These are phyloP conservation scores for Telmatherina bonti DNA, from an alignment of 2,797 vertebrate species.

Conservation along the genomic window DNA sequence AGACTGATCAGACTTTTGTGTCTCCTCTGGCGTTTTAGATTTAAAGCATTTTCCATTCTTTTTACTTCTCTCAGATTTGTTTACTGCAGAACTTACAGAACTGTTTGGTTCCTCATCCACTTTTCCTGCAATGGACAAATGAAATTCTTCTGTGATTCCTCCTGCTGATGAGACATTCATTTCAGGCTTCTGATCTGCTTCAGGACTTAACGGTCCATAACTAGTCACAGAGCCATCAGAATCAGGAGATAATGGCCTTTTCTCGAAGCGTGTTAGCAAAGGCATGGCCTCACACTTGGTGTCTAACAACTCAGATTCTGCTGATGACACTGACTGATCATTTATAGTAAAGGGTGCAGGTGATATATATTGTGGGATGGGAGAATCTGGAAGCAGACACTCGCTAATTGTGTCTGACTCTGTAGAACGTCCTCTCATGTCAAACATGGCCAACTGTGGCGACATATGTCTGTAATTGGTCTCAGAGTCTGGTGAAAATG, in stretches of 20 bases:
- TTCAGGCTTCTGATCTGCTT: slow-evolving; percentile 1
- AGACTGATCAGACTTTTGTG: slow-evolving; percentile 4
- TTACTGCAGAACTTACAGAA: neutral
- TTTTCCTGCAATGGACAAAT: slow-evolving; percentile 4
- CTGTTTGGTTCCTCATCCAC: neutral
- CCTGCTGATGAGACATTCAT: neutral
- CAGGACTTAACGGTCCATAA: slow-evolving; percentile 8
- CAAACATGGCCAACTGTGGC: slow-evolving; percentile 14
- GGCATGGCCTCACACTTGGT: slow-evolving; percentile 24
- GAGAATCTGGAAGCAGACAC: slow-evolving; percentile 45
- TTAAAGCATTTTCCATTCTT: neutral
- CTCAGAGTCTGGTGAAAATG: slow-evolving; percentile 29
- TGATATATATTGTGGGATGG: slow-evolving; percentile 31
- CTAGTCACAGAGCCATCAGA: slow-evolving; percentile 25
- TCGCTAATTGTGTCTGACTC: slow-evolving; percentile 41
- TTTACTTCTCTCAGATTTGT: slow-evolving; percentile 16
- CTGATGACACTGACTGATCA: slow-evolving; percentile 40
- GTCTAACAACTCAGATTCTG: slow-evolving; percentile 60
- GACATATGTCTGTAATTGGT: slow-evolving; percentile 27
- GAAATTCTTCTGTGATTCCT: neutral
- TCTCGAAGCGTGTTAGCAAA: slow-evolving; percentile 31
- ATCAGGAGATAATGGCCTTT: slow-evolving; percentile 34
- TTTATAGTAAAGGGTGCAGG: slow-evolving; percentile 21
- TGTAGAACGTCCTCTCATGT: slow-evolving; percentile 28
- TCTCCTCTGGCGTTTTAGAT: slow-evolving; percentile 11